Base-by-base conservation (phyloP, 2,113 vertebrate genomes). In the Ammospiza caudacuta region DNA sequence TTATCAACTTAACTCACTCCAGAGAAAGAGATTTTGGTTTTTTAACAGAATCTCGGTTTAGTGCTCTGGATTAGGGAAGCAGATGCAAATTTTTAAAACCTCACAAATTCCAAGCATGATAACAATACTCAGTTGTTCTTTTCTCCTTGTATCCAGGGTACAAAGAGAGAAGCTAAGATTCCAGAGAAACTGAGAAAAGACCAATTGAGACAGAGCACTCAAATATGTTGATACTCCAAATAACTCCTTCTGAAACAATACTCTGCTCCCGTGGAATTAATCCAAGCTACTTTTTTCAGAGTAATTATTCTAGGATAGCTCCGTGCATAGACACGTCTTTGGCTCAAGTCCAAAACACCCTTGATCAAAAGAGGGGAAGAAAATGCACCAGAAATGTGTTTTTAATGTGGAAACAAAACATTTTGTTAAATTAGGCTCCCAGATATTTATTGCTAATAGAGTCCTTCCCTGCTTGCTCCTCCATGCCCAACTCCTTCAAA, bases 241-340 rank as follows among this genome's bases (percentile, higher is more conserved):
- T 89, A 92, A 93, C 51, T 87, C 25, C 44, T 80, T 73, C 80
- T 92, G 44, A 69, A 94, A 94, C 73, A 92, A 85, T 78, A 69
- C 69, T 72, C 31, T 49, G 61, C 61, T 84, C 66, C 92, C 81
- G 84, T 2, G 4, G 87, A 92, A 81, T 79, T 96, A 92, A 91
- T 92, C 89, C 95, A 84, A 77, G 55, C 51, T 87, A 82, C 43
- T 97, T 94, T 92, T 75, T 54, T 83, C 81, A 75, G 24, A 83
- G 69, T 67, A 91, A 94, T 95, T 96, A 92, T 63, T 94, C 73
- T 49, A 91, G 64, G 37, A 52, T 84, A 95, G 85, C 41, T 87
- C 21, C 11, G 0, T 58, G 89, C 82, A 95, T 27, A 95, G 87
- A 64, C 77, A 84, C 54, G 87, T 35, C 74, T 84, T 91, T 92